phyloP scores from a whole-genome alignment of 2,888 invertebrate species.

The Ethmia dodecea region DNA sequence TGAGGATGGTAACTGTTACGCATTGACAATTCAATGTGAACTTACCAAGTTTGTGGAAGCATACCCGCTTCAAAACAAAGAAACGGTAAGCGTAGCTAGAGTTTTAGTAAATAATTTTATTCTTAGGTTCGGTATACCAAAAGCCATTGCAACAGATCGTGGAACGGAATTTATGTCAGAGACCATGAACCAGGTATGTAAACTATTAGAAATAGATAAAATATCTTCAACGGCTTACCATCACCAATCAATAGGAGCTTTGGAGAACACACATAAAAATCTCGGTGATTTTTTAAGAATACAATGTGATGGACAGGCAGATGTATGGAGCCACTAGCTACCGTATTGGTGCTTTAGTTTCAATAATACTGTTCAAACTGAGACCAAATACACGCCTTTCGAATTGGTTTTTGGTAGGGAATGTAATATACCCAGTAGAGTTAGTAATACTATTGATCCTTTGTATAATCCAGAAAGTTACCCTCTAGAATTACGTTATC shows the following conservation, averaged over 20 bases:
- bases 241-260: slow-evolving; percentile 12
- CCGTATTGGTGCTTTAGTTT: no score
- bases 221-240: slow-evolving; percentile 12
- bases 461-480: slow-evolving; percentile 12
- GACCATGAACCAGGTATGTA: no score
- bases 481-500: slow-evolving; percentile 8
- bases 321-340: no score
- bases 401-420: slow-evolving; percentile 11
- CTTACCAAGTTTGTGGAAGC: no score
- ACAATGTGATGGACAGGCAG: no score
- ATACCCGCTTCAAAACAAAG: slow-evolving; percentile 6
- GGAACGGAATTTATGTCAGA: slow-evolving; percentile 8
- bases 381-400: no score
- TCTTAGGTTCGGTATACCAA: slow-evolving; percentile 11
- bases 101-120: slow-evolving; percentile 15
- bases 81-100: slow-evolving; percentile 5
- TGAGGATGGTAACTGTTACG: slow-evolving; percentile 8
- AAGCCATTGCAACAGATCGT: slow-evolving; percentile 7
- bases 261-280: slow-evolving; percentile 13
- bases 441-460: slow-evolving; percentile 8
- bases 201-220: slow-evolving; percentile 9
- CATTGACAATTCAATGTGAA: no score
- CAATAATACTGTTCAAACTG: no score
- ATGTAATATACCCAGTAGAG: slow-evolving; percentile 10
- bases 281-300: slow-evolving; percentile 8